Evolutionary conservation across 2,113 vertebrate genomes (phyloP), one percentile per base, ranked within the genome.

Genomic region (Dromiciops gliroides): DNA sequence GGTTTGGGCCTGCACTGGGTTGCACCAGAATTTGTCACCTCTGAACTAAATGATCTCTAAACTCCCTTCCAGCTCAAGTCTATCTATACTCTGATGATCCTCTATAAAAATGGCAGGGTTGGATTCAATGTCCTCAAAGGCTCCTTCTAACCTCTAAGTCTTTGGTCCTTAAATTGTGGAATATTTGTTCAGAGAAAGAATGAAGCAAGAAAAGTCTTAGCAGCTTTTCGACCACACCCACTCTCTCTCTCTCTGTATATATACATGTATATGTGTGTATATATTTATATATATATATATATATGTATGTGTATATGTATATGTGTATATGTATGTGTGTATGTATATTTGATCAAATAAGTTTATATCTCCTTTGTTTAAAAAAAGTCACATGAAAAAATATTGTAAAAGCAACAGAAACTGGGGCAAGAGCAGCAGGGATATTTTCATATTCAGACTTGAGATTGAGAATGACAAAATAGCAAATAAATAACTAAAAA

Each of bases 401-500:
- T 25, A 90, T 97, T 96, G 96, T 96, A 44, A 53, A 90, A 94
- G 92, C 60, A 89, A 94, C 94, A 92, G 91, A 91, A 96, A 95
- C 89, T 75, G 89, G 96, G 83, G 0, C 23, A n/a, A 26, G 51
- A 75, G 48, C 94, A 95, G 94, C 93, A 89, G 49, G 94, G 60
- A 96, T 92, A 91, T 96, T 94, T 97, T 97, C 94, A 47, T 75
- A 96, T 95, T 95, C 88, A 97, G 92, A 67, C 94, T 97, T 97
- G 51, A 90, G 83, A 96, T 12, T 75, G 97, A 93, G 88, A 95
- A 51, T 95, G 97, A 95, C 96, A 97, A 97, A 96, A 93, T 0
- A 0, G 51, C 94, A 94, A 97, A 94, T 96, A 96, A 97, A 97
- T 97, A 95, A 98, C n/a, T 83, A 83, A 97, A 90, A 2, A 95